Conservation (phyloP, 2,797 vertebrate species). For the Valencia hispanica region DNA sequence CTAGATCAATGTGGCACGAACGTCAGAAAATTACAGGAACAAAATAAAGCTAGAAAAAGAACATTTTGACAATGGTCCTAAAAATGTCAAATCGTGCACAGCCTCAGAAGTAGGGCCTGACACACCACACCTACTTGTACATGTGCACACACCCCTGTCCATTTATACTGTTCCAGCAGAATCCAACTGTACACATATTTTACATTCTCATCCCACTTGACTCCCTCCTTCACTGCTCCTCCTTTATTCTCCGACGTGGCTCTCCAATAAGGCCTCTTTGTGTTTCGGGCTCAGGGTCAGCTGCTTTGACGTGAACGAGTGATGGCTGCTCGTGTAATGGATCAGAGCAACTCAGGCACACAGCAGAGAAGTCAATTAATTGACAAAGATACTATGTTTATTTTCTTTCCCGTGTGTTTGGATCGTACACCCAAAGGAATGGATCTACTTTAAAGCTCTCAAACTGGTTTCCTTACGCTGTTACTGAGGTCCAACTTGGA, state of each 20-base stretch:
- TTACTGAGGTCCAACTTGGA: neutral
- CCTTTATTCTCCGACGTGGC: conserved; percentile 44
- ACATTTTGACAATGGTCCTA: neutral
- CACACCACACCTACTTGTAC: conserved; percentile 4
- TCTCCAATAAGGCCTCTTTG: conserved; percentile 69
- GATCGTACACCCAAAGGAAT: neutral
- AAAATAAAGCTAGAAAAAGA: conserved; percentile 5
- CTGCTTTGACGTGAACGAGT: conserved; percentile 63
- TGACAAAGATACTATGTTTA: neutral
- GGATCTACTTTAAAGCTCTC: neutral
- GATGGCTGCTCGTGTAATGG: conserved; percentile 50
- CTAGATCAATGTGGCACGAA: conserved; percentile 35
- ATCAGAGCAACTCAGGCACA: conserved; percentile 36
- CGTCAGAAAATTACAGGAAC: conserved; percentile 33
- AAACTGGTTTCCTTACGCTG: neutral
- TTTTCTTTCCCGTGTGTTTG: neutral
- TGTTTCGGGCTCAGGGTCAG: conserved; percentile 55
- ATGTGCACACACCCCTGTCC: conserved; percentile 17
- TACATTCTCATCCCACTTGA: conserved; percentile 66
- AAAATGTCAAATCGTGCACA: conserved; percentile 25
- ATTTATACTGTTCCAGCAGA: conserved; percentile 34
- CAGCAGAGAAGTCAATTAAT: neutral
- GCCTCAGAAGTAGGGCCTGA: conserved; percentile 1
- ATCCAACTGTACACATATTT: conserved; percentile 64
- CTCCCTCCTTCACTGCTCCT: conserved; percentile 52